Evolutionary conservation across 35 echinoderm and acorn worm genomes (phyloP).

Genomic region (Heliocidaris erythrogramma): DNA sequence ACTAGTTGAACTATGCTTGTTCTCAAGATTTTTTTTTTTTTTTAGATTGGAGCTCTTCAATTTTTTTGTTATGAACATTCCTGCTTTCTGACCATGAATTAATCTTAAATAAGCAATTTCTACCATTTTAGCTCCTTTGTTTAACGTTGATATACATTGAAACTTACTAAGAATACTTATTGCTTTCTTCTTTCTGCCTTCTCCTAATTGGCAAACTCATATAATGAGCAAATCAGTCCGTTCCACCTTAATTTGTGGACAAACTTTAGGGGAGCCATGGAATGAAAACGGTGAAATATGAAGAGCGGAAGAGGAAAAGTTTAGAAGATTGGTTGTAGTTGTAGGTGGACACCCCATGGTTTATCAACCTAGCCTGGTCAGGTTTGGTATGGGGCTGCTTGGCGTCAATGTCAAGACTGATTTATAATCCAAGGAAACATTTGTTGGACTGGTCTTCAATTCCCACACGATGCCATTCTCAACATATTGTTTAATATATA

Average conservation of each 20-base stretch:
- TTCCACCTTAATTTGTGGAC: neutral
- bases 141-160: neutral
- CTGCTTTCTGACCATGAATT: too few species aligned
- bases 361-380: neutral
- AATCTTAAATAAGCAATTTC: too few species aligned
- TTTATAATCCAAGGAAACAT: constrained; percentile 20
- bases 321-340: neutral
- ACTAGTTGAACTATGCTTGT: too few species aligned
- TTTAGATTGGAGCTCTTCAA: too few species aligned
- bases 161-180: too few species aligned
- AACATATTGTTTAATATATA: neutral
- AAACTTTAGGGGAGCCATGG: neutral
- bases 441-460: neutral
- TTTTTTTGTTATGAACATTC: too few species aligned
- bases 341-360: constrained; percentile 21
- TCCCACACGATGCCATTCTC: neutral
- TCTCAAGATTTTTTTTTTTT: too few species aligned
- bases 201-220: neutral
- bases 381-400: constrained; percentile 6
- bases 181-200: neutral
- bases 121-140: neutral
- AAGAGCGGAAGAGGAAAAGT: constrained; percentile 4
- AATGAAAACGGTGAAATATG: neutral
- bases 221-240: neutral
- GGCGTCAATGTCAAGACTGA: constrained; percentile 31